These are phyloP conservation scores for Eucidaris tribuloides DNA, from an alignment of 35 echinoderm and acorn worm species.

Conservation along the genomic window DNA sequence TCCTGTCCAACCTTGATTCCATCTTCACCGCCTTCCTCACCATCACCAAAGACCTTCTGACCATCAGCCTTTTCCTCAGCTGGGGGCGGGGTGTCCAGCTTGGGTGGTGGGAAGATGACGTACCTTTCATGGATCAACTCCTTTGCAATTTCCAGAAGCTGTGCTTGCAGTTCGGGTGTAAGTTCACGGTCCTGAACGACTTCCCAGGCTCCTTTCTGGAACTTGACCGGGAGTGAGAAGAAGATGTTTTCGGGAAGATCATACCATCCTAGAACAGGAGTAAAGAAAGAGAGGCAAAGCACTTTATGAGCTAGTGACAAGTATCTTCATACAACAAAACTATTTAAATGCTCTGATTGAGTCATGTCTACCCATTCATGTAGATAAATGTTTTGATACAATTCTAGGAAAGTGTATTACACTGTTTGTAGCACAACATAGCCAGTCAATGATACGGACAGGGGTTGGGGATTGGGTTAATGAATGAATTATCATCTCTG, in stretches of 20 bases:
- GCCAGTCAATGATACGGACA: too few relatives aligned
- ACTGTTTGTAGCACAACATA: too few relatives aligned
- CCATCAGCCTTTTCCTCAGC: neutral
- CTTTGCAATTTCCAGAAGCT: conserved; percentile 49
- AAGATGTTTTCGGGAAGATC: conserved; percentile 71
- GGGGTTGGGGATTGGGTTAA: too few relatives aligned
- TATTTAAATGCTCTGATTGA: too few relatives aligned
- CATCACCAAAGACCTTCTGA: conserved; percentile 64
- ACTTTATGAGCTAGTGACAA: too few relatives aligned
- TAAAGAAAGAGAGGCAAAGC: neutral
- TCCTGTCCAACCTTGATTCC: neutral
- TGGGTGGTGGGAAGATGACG: conserved; percentile 79
- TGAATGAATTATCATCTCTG: too few relatives aligned
- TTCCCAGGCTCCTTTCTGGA: conserved; percentile 75
- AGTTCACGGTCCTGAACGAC: conserved; percentile 75
- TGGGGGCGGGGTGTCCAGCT: conserved; percentile 29
- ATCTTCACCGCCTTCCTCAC: conserved; percentile 24
- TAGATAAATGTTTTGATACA: too few relatives aligned
- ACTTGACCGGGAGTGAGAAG: conserved; percentile 91
- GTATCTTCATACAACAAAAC: too few relatives aligned
- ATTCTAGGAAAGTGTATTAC: too few relatives aligned
- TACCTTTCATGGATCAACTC: conserved; percentile 71
- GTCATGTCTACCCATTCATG: too few relatives aligned
- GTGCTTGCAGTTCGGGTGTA: conserved; percentile 29
- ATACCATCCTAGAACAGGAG: conserved; percentile 74